These are phyloP conservation scores for Sebastes reedi DNA, from an alignment of 2,797 vertebrate genomes.

Conservation along the genomic window DNA sequence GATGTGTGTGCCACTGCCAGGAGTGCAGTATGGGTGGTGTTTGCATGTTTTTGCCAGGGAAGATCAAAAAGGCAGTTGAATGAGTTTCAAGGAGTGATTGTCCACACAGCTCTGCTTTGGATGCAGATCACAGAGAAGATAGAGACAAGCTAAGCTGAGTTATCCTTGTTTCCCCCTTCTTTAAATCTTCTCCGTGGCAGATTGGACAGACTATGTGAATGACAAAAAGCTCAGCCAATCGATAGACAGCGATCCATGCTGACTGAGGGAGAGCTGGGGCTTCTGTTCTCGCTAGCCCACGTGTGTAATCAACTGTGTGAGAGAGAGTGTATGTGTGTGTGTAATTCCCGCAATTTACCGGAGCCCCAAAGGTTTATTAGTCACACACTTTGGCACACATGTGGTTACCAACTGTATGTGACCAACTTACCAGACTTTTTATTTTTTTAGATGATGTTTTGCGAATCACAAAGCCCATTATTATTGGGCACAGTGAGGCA, in stretches of 20 bases:
- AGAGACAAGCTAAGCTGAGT: constrained; percentile 64
- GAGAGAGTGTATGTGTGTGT: neutral
- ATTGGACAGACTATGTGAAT: constrained; percentile 60
- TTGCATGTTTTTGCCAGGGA: constrained; percentile 59
- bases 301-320: constrained; percentile 30
- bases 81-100: constrained; percentile 67
- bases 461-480: neutral
- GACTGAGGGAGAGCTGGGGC: constrained; percentile 30
- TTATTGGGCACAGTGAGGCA: neutral
- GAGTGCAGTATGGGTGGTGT: constrained; percentile 48
- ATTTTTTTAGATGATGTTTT: neutral
- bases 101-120: constrained; percentile 65
- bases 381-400: constrained; percentile 7
- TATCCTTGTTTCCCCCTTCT: constrained; percentile 52
- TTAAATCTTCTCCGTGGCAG: constrained; percentile 54
- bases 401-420: neutral
- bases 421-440: neutral
- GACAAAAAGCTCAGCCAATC: constrained; percentile 66
- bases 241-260: constrained; percentile 55
- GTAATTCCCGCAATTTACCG: constrained; percentile 2
- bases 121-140: constrained; percentile 71
- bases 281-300: constrained; percentile 9
- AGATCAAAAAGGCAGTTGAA: constrained; percentile 71
- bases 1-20: constrained; percentile 57
- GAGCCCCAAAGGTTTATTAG: neutral